phyloP scores from a whole-genome alignment of 2,113 vertebrate genomes.

The Xenopus laevis region DNA sequence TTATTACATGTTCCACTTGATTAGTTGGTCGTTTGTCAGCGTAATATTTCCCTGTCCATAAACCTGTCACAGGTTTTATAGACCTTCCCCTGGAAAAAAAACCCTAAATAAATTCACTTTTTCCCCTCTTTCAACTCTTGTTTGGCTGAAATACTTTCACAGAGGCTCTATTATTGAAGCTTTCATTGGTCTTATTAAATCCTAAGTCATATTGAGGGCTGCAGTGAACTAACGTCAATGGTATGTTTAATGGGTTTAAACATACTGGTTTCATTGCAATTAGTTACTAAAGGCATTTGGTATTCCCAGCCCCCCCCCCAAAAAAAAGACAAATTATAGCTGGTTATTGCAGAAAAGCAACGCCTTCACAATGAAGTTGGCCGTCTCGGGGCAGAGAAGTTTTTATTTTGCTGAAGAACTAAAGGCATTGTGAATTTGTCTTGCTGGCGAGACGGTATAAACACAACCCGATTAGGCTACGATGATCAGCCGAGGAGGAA shows the following conservation, averaged over 20 bases:
- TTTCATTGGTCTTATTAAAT: constrained; percentile 36
- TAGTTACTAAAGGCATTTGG: constrained; percentile 12
- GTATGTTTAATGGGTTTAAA: constrained; percentile 31
- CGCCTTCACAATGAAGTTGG: not conserved
- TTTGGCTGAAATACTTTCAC: constrained; percentile 34
- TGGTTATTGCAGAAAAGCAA: not conserved
- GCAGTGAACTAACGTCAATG: constrained; percentile 33
- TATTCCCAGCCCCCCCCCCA: not conserved
- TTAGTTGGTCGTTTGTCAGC: constrained; percentile 82
- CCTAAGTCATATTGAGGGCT: not conserved
- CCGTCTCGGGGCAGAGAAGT: not conserved
- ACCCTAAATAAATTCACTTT: constrained; percentile 40
- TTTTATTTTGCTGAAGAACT: not conserved
- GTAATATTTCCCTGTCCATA: constrained; percentile 75
- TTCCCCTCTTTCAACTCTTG: constrained; percentile 24
- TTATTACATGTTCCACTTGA: constrained; percentile 82
- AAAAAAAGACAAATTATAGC: not conserved
- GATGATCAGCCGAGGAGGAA: no score
- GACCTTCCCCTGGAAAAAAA: constrained; percentile 40
- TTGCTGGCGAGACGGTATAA: no score
- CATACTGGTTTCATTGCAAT: not conserved
- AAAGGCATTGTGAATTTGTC: not conserved
- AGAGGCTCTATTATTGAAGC: constrained; percentile 38
- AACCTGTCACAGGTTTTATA: constrained; percentile 69
- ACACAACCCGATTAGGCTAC: no score